These are phyloP conservation scores for Hymenochirus boettgeri DNA, from an alignment of 2,113 vertebrate species.

Conservation along the genomic window DNA sequence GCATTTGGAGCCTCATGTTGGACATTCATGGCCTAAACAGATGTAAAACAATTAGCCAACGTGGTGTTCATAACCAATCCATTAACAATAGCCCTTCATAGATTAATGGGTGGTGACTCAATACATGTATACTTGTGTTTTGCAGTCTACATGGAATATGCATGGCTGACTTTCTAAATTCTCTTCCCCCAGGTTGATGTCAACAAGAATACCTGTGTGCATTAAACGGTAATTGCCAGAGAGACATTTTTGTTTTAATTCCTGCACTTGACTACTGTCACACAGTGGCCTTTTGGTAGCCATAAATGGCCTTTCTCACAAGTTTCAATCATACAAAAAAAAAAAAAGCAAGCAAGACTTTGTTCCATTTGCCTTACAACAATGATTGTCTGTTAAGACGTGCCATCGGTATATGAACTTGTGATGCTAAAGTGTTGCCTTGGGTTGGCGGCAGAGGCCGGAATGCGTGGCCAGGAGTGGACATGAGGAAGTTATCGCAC, in stretches of 20 bases:
- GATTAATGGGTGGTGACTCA: no score
- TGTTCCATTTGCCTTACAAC: slow-evolving; percentile 23
- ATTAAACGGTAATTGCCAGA: no score
- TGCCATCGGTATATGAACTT: no score
- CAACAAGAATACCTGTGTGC: slow-evolving; percentile 60
- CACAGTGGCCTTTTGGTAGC: background rate
- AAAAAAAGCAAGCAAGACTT: slow-evolving; percentile 1
- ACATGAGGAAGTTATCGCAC: background rate
- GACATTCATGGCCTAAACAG: no score
- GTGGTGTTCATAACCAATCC: no score
- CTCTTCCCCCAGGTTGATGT: slow-evolving; percentile 53
- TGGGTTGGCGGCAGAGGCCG: background rate
- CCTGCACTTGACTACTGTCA: slow-evolving; percentile 37
- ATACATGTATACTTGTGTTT: no score
- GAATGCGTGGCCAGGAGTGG: background rate
- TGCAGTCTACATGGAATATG: no score
- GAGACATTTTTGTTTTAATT: slow-evolving; percentile 29
- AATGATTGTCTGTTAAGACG: slow-evolving; percentile 8
- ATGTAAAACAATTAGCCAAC: no score
- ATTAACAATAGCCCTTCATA: no score
- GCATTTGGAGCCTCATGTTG: no score
- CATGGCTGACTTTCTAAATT: background rate
- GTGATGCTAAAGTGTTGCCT: background rate
- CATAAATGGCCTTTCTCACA: slow-evolving; percentile 3
- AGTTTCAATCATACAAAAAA: background rate